Evolutionary conservation across 2,113 vertebrate species (phyloP), one percentile per base, ranked within the genome.

Genomic region (Silurus meridionalis): DNA sequence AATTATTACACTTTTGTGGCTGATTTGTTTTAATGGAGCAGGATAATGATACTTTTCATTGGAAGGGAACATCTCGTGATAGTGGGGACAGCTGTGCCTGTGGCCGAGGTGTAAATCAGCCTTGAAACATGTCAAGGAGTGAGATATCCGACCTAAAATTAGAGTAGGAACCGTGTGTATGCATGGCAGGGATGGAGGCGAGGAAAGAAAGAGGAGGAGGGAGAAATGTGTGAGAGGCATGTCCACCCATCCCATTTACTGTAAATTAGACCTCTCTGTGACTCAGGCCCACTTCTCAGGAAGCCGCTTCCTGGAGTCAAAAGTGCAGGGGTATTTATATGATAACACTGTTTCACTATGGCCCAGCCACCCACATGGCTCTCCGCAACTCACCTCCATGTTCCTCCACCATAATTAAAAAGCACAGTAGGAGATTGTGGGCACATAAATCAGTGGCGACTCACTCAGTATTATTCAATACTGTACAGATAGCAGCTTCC

Each of bases 301-400:
- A 95, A 94, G 92, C 92, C 89, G 91, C 92, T 94, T 95, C 93
- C 93, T 93, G 93, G 93, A 95, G 94, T 95, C 94, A 95, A 93
- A 93, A 95, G 95, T 94, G 94, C 93, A 95, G 82, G 25, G 90
- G 91, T 95, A 94, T 95, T 95, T 95, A 94, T 94, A 94, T 92
- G 93, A 95, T 94, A 93, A 94, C 93, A 95, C 91, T 82, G 87
- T 92, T 93, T 93, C 92, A 94, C 93, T 60, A 83, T 82, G 67
- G 64, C 84, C 66, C 84, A 57, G 69, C 48, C 75, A 90, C 91
- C 91, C 91, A 90, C 90, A 92, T 91, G 89, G 90, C 89, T 88
- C 85, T 91, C 85, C 90, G 90, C 86, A 91, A 83, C 85, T 25
- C 80, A 87, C 77, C 92, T 89, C 90, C 91, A 90, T 92, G 88